A percentile compares a stretch with the other conserved stretches of the same genome.
These are phyloP conservation scores for Chrysopa pallens DNA, from an alignment of 1,140 invertebrate genomes.

Conservation along the genomic window DNA sequence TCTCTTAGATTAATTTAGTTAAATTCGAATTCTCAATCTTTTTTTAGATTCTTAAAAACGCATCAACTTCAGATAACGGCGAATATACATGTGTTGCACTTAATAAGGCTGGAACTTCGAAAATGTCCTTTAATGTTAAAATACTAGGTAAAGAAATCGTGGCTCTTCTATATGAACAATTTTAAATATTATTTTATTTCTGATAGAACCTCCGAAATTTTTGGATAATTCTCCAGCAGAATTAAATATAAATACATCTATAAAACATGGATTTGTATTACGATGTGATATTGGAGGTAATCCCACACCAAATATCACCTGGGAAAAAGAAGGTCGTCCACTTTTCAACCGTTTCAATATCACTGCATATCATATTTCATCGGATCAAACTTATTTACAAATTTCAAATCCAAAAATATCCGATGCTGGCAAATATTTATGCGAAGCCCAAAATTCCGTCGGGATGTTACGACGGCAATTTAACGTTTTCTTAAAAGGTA, in stretches of 20 bases:
- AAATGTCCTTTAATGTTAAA: not conserved
- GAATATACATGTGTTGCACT: not conserved
- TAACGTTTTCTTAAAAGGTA: conserved; percentile 21
- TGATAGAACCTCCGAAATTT: not conserved
- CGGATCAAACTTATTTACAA: conserved; percentile 9
- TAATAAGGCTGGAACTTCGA: not conserved
- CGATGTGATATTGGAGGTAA: conserved; percentile 27
- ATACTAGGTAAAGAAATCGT: not conserved
- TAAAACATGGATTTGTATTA: conserved; percentile 4
- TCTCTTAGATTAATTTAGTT: not conserved
- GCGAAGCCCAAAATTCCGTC: conserved; percentile 22
- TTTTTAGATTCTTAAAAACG: not conserved
- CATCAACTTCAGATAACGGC: not conserved
- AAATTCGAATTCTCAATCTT: not conserved
- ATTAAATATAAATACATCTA: not conserved
- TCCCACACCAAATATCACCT: conserved; percentile 23
- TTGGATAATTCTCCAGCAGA: not conserved
- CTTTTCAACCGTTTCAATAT: not conserved
- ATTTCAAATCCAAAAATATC: conserved; percentile 8
- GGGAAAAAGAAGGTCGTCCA: conserved; percentile 11
- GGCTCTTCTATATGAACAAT: not conserved
- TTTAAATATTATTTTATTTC: not conserved
- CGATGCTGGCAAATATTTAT: conserved; percentile 24
- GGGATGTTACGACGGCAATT: conserved; percentile 19
- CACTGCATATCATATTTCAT: conserved; percentile 7